A percentile compares a stretch with the other conserved stretches of the same genome.
Conservation (phyloP, 1,140 invertebrate species). For the Caenorhabditis latens region DNA sequence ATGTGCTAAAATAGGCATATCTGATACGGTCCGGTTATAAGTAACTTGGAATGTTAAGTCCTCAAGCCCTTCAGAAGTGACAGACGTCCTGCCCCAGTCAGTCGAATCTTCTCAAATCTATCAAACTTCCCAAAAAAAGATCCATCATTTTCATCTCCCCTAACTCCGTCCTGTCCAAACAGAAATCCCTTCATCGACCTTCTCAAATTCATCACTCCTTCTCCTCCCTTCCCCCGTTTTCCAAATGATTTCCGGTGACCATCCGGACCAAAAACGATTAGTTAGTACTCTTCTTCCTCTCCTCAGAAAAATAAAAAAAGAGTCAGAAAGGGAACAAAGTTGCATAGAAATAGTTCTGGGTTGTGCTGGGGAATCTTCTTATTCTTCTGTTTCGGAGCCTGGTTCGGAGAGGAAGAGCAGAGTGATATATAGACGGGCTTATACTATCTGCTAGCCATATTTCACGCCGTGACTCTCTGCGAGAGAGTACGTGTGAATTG, state of each 20-base stretch:
- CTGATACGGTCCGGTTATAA: no score
- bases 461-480: background rate
- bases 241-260: background rate
- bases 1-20: no score
- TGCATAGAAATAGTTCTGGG: no score
- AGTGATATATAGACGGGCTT: conserved; percentile 28
- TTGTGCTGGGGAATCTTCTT: no score
- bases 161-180: background rate
- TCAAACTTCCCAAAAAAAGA: background rate
- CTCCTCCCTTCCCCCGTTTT: background rate
- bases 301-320: no score
- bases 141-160: background rate
- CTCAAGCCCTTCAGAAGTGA: no score
- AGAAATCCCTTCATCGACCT: background rate
- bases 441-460: conserved; percentile 24
- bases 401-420: background rate
- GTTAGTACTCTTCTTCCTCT: background rate
- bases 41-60: no score
- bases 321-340: no score
- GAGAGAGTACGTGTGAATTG: background rate
- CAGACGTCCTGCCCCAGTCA: no score
- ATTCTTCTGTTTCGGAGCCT: no score
- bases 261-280: background rate
- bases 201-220: conserved; percentile 30
- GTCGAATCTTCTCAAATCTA: background rate